Evolutionary conservation across 2,888 invertebrate genomes (phyloP).

Genomic region (Tiliacea aurago): DNA sequence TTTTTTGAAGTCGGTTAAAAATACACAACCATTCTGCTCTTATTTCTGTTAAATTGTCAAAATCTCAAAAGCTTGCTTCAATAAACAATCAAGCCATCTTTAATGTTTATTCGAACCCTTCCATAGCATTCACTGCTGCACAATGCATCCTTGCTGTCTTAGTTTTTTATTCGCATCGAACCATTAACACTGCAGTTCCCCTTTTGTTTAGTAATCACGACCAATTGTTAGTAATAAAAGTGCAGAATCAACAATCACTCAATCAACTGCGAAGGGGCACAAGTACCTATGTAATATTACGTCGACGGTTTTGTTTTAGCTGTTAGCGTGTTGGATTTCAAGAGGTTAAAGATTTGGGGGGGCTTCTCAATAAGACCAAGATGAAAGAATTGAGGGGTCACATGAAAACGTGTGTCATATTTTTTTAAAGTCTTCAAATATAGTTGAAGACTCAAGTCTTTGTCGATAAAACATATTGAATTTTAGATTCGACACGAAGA

Average conservation of each 20-base stretch:
- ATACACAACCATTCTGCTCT: background rate
- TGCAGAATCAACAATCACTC: slow-evolving; percentile 78
- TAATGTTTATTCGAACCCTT: slow-evolving; percentile 21
- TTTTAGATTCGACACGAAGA: background rate
- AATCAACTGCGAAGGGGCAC: slow-evolving; percentile 71
- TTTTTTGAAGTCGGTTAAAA: too few relatives aligned
- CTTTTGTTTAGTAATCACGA: slow-evolving; percentile 75
- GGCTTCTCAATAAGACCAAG: slow-evolving; percentile 43
- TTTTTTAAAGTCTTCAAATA: background rate
- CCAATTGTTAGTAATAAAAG: slow-evolving; percentile 85
- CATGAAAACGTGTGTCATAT: slow-evolving; percentile 31
- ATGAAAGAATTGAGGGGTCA: slow-evolving; percentile 38
- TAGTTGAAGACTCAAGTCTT: background rate
- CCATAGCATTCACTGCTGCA: slow-evolving; percentile 28
- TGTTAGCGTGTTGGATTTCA: slow-evolving; percentile 65
- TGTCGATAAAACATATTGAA: background rate
- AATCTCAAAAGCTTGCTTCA: background rate
- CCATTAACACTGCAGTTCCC: slow-evolving; percentile 69
- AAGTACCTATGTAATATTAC: slow-evolving; percentile 41
- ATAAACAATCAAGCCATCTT: slow-evolving; percentile 9
- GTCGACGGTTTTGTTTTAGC: slow-evolving; percentile 70
- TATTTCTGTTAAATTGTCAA: slow-evolving; percentile 1
- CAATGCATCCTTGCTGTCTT: slow-evolving; percentile 36
- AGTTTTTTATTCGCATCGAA: slow-evolving; percentile 61
- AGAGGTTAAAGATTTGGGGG: slow-evolving; percentile 52